phyloP scores from a whole-genome alignment of 2,888 invertebrate genomes.

The Unio pictorum region DNA sequence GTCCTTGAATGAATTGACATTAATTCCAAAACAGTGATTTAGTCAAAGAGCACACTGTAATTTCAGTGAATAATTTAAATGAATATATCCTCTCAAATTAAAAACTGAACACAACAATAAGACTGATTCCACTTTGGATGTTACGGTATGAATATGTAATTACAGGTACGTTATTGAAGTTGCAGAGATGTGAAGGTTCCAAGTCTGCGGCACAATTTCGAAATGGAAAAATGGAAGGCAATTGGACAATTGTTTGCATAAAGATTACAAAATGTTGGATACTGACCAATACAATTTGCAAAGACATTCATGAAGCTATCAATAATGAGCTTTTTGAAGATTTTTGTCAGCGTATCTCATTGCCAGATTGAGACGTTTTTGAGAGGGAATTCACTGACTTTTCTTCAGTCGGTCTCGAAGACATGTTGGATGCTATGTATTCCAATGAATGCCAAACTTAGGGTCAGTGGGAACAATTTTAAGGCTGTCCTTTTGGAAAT shows the following conservation, averaged over 20 bases:
- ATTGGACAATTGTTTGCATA: neutral
- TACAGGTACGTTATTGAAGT: too few species aligned
- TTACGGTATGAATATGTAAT: too few species aligned
- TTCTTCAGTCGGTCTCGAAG: neutral
- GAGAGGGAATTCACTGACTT: neutral
- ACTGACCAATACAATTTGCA: neutral
- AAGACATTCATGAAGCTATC: neutral
- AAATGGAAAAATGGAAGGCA: neutral
- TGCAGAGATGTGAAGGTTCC: too few species aligned
- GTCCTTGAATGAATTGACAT: too few species aligned
- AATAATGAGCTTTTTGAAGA: neutral
- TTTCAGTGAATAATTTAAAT: too few species aligned
- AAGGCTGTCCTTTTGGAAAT: conserved; percentile 1
- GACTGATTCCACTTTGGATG: too few species aligned
- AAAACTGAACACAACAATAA: too few species aligned
- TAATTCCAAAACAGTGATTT: too few species aligned
- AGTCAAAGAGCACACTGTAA: too few species aligned
- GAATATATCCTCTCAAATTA: too few species aligned
- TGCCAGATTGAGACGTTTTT: neutral
- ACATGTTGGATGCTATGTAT: neutral
- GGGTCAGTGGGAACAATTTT: neutral
- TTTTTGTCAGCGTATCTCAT: neutral
- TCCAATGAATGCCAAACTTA: neutral
- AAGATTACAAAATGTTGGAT: neutral
- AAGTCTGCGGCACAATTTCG: neutral